phyloP scores from a whole-genome alignment of 2,797 vertebrate species.

The Artibeus lituratus region DNA sequence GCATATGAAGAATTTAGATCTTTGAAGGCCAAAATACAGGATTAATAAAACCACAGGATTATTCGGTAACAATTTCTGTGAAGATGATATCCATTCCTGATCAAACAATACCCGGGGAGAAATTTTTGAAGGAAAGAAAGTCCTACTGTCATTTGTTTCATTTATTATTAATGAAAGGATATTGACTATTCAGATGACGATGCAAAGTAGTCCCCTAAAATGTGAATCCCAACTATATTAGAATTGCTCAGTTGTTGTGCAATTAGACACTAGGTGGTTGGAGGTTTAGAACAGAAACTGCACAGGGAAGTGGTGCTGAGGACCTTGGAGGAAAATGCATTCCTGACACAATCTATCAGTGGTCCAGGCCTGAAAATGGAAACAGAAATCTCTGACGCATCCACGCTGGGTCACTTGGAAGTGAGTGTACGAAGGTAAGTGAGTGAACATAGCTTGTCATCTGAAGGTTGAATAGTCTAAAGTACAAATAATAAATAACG shows the following conservation, averaged over 20 bases:
- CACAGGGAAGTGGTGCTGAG: constrained; percentile 31
- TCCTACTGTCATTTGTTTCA: constrained; percentile 31
- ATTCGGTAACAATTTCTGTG: constrained; percentile 48
- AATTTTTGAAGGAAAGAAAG: constrained; percentile 5
- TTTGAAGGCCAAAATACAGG: constrained; percentile 39
- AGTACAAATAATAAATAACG: not conserved
- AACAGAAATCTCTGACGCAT: not conserved
- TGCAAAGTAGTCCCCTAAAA: constrained; percentile 23
- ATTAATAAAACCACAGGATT: constrained; percentile 48
- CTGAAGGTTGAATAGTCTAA: not conserved
- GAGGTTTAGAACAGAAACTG: constrained; percentile 63
- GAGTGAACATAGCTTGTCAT: not conserved
- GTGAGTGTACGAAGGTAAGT: not conserved
- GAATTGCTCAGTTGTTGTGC: constrained; percentile 46
- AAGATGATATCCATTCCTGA: constrained; percentile 44
- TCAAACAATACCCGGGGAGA: constrained; percentile 36
- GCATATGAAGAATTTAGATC: constrained; percentile 43
- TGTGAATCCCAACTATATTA: constrained; percentile 59
- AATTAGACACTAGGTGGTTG: constrained; percentile 35
- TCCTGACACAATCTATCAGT: not conserved
- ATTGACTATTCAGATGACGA: not conserved
- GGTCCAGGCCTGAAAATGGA: constrained; percentile 38
- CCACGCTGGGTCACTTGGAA: not conserved
- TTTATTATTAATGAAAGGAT: constrained; percentile 62
- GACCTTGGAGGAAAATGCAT: constrained; percentile 9